phyloP scores from a whole-genome alignment of 2,888 invertebrate species.

The Choristoneura rosaceana region DNA sequence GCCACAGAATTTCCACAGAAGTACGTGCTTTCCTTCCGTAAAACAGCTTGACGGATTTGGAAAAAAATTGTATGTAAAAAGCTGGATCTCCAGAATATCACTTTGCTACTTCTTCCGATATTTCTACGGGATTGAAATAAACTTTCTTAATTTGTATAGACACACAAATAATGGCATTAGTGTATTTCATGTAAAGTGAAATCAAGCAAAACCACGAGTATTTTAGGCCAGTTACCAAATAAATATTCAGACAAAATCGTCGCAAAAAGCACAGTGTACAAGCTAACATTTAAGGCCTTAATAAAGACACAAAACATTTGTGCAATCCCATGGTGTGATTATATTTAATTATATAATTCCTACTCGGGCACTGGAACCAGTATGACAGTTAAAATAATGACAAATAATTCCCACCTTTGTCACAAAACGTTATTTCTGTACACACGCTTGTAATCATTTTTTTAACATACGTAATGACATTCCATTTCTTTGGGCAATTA shows the following conservation, averaged over 20 bases:
- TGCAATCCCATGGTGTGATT: conserved; percentile 32
- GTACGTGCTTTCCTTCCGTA: too few species aligned
- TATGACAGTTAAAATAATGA: conserved; percentile 48
- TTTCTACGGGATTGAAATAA: too few species aligned
- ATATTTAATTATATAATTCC: conserved; percentile 40
- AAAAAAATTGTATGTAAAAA: too few species aligned
- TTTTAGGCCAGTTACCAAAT: background rate
- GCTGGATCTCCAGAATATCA: too few species aligned
- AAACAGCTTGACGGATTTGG: too few species aligned
- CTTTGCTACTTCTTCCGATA: too few species aligned
- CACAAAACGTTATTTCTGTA: conserved; percentile 49
- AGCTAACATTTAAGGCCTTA: conserved; percentile 5
- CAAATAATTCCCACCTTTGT: conserved; percentile 61
- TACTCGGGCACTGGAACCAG: conserved; percentile 36
- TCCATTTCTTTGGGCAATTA: conserved; percentile 70
- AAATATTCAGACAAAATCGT: background rate
- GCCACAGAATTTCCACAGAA: too few species aligned
- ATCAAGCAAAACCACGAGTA: too few species aligned
- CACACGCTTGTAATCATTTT: conserved; percentile 62
- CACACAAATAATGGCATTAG: too few species aligned
- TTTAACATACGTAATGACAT: conserved; percentile 62
- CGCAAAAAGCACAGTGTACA: background rate
- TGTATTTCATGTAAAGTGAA: too few species aligned
- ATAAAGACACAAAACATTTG: conserved; percentile 15
- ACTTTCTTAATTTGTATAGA: too few species aligned